Percentiles rank a stretch among this genome's conserved stretches.
Conservation (phyloP, 1,140 invertebrate species). For the Calephelis virginiensis region DNA sequence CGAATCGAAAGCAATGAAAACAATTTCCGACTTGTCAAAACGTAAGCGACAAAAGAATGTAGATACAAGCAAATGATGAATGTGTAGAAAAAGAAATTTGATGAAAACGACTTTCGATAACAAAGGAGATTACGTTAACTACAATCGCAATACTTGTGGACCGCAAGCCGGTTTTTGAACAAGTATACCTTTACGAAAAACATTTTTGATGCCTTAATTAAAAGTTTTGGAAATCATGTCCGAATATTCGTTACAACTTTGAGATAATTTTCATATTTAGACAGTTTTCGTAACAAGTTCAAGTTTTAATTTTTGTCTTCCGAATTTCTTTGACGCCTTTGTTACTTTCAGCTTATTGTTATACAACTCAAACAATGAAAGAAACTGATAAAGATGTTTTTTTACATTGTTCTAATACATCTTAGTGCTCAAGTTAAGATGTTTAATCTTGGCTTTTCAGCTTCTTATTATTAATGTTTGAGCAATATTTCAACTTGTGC, state of each 20-base stretch:
- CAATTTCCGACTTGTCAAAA: conserved; percentile 42
- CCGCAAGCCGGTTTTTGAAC: not conserved
- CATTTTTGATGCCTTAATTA: conserved; percentile 11
- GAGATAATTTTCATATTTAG: conserved; percentile 18
- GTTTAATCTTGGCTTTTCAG: too few species aligned
- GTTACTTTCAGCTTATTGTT: conserved; percentile 3
- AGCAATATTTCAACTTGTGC: too few species aligned
- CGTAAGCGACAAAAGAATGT: conserved; percentile 53
- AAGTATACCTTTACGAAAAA: conserved; percentile 2
- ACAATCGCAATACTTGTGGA: not conserved
- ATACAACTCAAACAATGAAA: conserved; percentile 10
- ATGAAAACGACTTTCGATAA: conserved; percentile 10
- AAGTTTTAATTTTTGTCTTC: conserved; percentile 5
- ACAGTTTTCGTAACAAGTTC: conserved; percentile 11
- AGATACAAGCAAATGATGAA: conserved; percentile 57
- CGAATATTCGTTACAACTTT: conserved; percentile 14
- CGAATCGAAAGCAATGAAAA: conserved; percentile 57
- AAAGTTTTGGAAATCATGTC: conserved; percentile 8
- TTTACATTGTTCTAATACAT: too few species aligned
- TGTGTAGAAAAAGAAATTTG: conserved; percentile 24
- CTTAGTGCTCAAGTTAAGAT: too few species aligned
- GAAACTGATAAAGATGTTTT: not conserved
- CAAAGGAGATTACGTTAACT: not conserved
- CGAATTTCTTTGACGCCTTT: conserved; percentile 10
- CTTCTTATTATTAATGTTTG: too few species aligned